Percentiles rank a stretch among this genome's conserved stretches.
These are phyloP conservation scores for Amphipyra berbera DNA, from an alignment of 2,888 invertebrate genomes.

Conservation along the genomic window DNA sequence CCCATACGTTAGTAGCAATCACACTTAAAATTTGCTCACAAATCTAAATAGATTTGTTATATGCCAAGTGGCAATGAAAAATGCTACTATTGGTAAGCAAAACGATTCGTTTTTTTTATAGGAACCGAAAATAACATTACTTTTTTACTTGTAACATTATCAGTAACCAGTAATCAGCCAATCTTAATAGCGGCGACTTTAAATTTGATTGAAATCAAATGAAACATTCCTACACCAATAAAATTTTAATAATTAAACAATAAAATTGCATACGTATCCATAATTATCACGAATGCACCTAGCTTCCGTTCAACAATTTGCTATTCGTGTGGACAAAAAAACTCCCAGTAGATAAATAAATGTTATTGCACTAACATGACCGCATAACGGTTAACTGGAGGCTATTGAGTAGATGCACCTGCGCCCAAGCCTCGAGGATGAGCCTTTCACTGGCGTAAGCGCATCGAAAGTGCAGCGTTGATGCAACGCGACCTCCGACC, in stretches of 20 bases:
- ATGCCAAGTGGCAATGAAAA: too few species aligned
- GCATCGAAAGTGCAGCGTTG: slow-evolving; percentile 86
- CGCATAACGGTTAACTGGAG: slow-evolving; percentile 61
- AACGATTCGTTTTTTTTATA: too few species aligned
- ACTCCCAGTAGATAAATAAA: slow-evolving; percentile 51
- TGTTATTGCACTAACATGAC: slow-evolving; percentile 63
- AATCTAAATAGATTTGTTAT: too few species aligned
- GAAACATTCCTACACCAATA: neutral
- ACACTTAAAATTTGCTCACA: too few species aligned
- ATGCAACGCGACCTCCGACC: slow-evolving; percentile 84
- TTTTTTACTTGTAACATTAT: neutral
- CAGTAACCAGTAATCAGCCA: neutral
- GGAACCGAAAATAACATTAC: too few species aligned
- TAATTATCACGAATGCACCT: slow-evolving; percentile 7
- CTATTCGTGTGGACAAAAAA: slow-evolving; percentile 52
- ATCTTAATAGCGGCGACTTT: neutral
- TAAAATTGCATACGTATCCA: slow-evolving; percentile 7
- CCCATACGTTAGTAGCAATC: too few species aligned
- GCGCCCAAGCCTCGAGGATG: slow-evolving; percentile 69
- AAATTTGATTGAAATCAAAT: neutral
- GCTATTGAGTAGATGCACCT: slow-evolving; percentile 71
- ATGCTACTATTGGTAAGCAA: too few species aligned
- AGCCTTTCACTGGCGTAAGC: slow-evolving; percentile 84
- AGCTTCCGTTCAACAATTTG: slow-evolving; percentile 58
- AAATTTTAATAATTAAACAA: neutral